These are phyloP conservation scores for Anolis apletophallus DNA, from an alignment of 2,797 vertebrate species.

Conservation along the genomic window DNA sequence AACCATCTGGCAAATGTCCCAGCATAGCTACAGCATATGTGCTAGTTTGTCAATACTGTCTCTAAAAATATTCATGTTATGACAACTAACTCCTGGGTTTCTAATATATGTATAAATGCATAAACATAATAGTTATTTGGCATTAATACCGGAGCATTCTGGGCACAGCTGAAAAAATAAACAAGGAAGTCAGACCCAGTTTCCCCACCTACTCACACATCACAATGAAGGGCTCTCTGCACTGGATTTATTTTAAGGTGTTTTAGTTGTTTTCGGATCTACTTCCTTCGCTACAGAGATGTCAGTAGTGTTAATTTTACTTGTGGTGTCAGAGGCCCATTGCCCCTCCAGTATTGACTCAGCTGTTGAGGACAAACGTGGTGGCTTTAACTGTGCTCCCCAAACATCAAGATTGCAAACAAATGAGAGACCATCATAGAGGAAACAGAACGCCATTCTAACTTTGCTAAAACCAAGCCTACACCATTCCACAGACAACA, in stretches of 20 bases:
- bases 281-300: neutral
- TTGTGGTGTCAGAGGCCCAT: neutral
- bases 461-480: neutral
- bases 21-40: neutral
- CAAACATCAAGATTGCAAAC: neutral
- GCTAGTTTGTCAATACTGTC: too few species aligned
- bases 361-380: neutral
- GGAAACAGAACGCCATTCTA: neutral
- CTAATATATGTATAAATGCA: neutral
- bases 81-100: neutral
- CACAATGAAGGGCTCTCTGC: neutral
- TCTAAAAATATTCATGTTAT: constrained; percentile 16
- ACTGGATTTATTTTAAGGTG: constrained; percentile 5
- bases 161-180: neutral
- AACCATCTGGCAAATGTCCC: neutral
- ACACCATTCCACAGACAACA: neutral
- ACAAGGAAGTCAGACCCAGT: neutral
- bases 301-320: neutral
- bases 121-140: neutral
- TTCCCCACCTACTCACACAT: neutral
- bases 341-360: constrained; percentile 3
- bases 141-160: neutral
- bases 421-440: neutral
- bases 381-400: neutral
- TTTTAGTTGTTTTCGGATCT: constrained; percentile 9